Conservation (phyloP, 1,140 invertebrate species). For the Drosophila ananassae region DNA sequence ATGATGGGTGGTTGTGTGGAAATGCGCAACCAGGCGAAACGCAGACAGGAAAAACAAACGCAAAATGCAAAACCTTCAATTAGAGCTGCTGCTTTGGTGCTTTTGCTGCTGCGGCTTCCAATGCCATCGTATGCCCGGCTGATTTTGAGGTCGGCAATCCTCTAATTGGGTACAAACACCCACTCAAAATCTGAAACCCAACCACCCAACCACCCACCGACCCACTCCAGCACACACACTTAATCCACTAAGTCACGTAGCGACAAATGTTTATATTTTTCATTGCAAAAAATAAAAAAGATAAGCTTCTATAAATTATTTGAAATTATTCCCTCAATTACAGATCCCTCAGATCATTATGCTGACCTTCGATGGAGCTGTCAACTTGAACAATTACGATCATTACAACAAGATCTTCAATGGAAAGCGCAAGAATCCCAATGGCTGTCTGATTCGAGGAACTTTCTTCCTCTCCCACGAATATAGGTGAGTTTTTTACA, state of each 20-base stretch:
- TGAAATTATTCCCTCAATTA: conserved; percentile 58
- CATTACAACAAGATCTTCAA: conserved; percentile 94
- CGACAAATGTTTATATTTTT: conserved; percentile 10
- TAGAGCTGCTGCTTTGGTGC: conserved; percentile 44
- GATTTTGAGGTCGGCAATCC: conserved; percentile 65
- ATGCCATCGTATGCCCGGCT: conserved; percentile 69
- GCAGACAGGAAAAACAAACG: conserved; percentile 65
- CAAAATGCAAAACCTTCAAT: conserved; percentile 77
- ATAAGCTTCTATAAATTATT: neutral
- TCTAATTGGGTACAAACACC: conserved; percentile 62
- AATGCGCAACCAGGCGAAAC: conserved; percentile 58
- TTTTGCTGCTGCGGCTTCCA: conserved; percentile 40
- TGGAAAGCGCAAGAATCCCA: conserved; percentile 92
- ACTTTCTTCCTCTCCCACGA: conserved; percentile 98
- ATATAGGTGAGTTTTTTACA: conserved; percentile 86
- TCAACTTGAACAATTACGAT: conserved; percentile 96
- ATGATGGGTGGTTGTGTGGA: neutral
- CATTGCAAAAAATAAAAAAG: too few relatives aligned
- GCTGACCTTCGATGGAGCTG: conserved; percentile 95
- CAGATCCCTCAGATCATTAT: conserved; percentile 97
- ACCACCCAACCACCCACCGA: neutral
- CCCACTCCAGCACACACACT: neutral
- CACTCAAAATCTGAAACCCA: neutral
- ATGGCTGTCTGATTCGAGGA: conserved; percentile 94
- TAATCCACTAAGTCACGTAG: neutral